Evolutionary conservation across 1,140 invertebrate genomes (phyloP).

Genomic region (Pachyrhynchus sulphureomaculatus): DNA sequence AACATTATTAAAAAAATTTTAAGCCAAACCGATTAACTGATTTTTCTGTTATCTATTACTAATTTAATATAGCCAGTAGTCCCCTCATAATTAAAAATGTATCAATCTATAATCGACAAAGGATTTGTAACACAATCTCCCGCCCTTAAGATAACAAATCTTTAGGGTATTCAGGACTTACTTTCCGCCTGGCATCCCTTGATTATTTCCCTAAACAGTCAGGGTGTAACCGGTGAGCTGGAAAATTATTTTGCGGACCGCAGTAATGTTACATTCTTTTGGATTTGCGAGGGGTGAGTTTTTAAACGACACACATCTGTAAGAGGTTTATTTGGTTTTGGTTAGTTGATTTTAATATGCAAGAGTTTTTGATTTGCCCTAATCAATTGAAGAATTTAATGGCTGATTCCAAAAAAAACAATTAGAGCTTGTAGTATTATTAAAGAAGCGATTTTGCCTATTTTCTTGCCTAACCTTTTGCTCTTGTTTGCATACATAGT

Average conservation of each 20-base stretch:
- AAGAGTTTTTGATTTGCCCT: too few species aligned
- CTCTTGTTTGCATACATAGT: too few species aligned
- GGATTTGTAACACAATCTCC: constrained; percentile 29
- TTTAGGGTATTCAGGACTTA: constrained; percentile 25
- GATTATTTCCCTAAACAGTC: constrained; percentile 16
- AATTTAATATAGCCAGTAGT: not conserved
- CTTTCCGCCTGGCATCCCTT: constrained; percentile 14
- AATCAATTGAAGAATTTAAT: too few species aligned
- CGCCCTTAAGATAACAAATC: constrained; percentile 29
- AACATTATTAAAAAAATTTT: too few species aligned
- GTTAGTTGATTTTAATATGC: too few species aligned
- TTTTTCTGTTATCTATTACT: not conserved
- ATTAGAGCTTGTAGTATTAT: too few species aligned
- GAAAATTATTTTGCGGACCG: constrained; percentile 28
- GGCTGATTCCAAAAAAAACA: too few species aligned
- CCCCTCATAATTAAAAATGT: constrained; percentile 17
- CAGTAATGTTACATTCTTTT: constrained; percentile 24
- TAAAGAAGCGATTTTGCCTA: too few species aligned
- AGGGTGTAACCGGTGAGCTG: constrained; percentile 12
- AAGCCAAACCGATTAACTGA: too few species aligned
- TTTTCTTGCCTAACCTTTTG: too few species aligned
- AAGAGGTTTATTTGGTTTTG: not conserved
- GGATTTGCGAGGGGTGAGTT: constrained; percentile 14
- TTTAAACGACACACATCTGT: not conserved
- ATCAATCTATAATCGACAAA: constrained; percentile 21